A percentile compares a stretch with the other conserved stretches of the same genome.
Conservation (phyloP, 2,113 vertebrate species). For the Calonectris borealis region DNA sequence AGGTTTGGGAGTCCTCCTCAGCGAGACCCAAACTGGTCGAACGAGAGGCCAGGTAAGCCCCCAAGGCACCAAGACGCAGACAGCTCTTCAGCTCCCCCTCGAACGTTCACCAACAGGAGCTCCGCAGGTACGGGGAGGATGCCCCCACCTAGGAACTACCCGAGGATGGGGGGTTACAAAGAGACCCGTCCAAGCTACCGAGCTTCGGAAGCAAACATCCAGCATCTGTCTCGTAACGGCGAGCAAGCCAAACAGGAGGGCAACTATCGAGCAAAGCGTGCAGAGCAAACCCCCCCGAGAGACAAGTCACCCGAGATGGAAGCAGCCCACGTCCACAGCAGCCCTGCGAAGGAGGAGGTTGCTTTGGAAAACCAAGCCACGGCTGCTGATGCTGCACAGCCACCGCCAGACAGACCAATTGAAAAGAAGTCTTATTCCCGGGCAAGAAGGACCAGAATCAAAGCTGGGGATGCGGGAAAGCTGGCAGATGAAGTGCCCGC, state of each 20-base stretch:
- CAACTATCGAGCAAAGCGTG: conserved; percentile 60
- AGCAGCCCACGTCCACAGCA: conserved; percentile 3
- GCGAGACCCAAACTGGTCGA: conserved; percentile 77
- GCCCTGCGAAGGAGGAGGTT: conserved; percentile 66
- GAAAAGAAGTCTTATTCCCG: conserved; percentile 95
- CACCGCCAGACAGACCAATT: conserved; percentile 80
- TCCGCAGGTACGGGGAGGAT: conserved; percentile 65
- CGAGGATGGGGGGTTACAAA: conserved; percentile 74
- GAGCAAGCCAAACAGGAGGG: conserved; percentile 69
- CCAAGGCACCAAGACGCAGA: conserved; percentile 73
- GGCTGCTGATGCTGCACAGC: conserved; percentile 41
- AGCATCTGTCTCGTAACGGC: conserved; percentile 29
- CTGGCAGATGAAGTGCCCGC: conserved; percentile 80
- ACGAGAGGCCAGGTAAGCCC: conserved; percentile 71
- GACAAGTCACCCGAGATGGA: conserved; percentile 71
- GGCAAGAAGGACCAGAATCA: conserved; percentile 88
- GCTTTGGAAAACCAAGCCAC: conserved; percentile 61
- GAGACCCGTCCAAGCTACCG: conserved; percentile 72
- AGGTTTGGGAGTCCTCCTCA: conserved; percentile 80
- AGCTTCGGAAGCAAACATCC: conserved; percentile 23
- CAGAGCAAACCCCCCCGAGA: conserved; percentile 55
- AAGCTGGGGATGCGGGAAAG: conserved; percentile 89
- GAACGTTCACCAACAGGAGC: conserved; percentile 74
- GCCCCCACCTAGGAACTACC: conserved; percentile 68
- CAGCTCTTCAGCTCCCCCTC: conserved; percentile 16